Evolutionary conservation across 2,888 invertebrate species (phyloP), one percentile per base, ranked within the genome.

Genomic region (Drepana falcataria): DNA sequence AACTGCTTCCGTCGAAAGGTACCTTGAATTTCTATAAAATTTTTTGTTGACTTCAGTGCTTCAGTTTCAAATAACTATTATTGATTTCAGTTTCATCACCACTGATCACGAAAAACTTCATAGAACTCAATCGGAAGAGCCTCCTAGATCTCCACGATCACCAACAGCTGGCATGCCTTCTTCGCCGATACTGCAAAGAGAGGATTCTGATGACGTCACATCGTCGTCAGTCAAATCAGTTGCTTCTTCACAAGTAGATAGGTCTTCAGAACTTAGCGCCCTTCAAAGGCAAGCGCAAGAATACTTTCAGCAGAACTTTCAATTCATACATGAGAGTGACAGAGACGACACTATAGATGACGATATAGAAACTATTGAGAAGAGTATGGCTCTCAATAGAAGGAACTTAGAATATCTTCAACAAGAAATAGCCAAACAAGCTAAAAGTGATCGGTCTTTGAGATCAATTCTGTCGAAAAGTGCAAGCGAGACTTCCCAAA

Each of bases 71-170:
- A 37, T 37, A 4, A 5, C 37, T 4, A 4, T 4, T 52, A 54
- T 54, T 53, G 51, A 56, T 77, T 74, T 4, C 73, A 91, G 90
- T 66, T 86, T 87, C 48, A 80, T 86, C 53, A 79, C 75, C 52
- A 68, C 79, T 35, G 94, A 95, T 35, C 96, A 96, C 73, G 96
- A 96, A 65, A 94, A 94, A 63, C 87, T 96, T 53, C 95, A 96
- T 71, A 93, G 96, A 73, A 96, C 96, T 0, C 96, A 96, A 79
- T 96, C 96, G 48, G 96, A 96, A 81, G 96, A 96, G 79, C 95
- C 96, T 3, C 95, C 95, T 2, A 91, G 94, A 64, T 95, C 95
- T n/a, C 95, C 95, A 1, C 76, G 91, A 37, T 94, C 94, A 65
- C 92, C 95, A 21, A 91, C 93, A 49, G 87, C 91, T 55, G 75